phyloP scores from a whole-genome alignment of 2,113 vertebrate genomes.

The Crotalus viridis region DNA sequence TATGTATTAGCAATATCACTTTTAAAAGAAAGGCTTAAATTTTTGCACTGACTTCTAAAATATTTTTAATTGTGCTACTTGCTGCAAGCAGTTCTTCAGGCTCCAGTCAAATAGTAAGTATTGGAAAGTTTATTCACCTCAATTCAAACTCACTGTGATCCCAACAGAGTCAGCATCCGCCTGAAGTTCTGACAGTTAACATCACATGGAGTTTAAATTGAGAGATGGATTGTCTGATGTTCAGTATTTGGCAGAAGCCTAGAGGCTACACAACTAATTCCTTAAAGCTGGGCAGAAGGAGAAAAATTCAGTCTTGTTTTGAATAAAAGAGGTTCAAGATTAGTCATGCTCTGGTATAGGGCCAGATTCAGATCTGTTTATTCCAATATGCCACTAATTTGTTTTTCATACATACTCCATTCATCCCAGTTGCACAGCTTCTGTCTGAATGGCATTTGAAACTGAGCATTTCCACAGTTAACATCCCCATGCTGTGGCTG shows the following conservation, averaged over 20 bases:
- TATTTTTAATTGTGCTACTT: conserved; percentile 13
- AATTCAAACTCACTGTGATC: conserved; percentile 18
- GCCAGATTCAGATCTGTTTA: conserved; percentile 13
- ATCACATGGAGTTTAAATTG: conserved; percentile 35
- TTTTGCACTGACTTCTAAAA: neutral
- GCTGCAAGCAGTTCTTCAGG: neutral
- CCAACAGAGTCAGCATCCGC: conserved; percentile 17
- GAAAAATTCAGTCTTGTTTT: conserved; percentile 5
- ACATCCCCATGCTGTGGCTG: neutral
- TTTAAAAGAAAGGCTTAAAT: conserved; percentile 7
- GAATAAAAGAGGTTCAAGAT: conserved; percentile 7
- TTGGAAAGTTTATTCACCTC: conserved; percentile 11
- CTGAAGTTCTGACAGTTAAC: conserved; percentile 21
- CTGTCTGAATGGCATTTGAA: conserved; percentile 1
- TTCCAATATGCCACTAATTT: conserved; percentile 3
- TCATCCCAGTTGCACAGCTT: neutral
- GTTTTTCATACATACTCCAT: neutral
- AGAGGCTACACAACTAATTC: conserved; percentile 26
- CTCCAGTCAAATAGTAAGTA: conserved; percentile 1
- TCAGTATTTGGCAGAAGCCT: conserved; percentile 25
- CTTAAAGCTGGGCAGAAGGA: conserved; percentile 1
- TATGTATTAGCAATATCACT: neutral
- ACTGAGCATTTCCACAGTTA: conserved; percentile 8
- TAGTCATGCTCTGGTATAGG: neutral
- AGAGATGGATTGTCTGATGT: conserved; percentile 30